These are phyloP conservation scores for Ageneiosus marmoratus DNA, from an alignment of 2,113 vertebrate genomes.

Conservation along the genomic window DNA sequence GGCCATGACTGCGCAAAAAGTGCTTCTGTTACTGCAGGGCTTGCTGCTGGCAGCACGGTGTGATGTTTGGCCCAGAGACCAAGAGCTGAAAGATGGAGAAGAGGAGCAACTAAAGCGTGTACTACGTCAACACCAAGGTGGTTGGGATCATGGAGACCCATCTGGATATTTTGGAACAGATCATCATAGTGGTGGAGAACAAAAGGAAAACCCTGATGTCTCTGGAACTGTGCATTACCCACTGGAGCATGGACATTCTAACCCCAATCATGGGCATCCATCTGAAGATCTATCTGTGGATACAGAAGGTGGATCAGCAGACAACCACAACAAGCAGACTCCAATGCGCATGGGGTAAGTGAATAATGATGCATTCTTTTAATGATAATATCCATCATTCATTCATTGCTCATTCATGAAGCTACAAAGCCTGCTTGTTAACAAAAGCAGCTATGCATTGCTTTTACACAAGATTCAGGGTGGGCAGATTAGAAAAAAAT, in stretches of 20 bases:
- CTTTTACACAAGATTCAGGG: neutral
- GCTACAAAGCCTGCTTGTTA: neutral
- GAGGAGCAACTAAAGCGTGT: slow-evolving; percentile 29
- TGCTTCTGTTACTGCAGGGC: slow-evolving; percentile 63
- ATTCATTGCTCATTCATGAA: slow-evolving; percentile 5
- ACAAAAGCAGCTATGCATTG: neutral
- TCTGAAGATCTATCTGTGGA: neutral
- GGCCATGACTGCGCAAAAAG: slow-evolving; percentile 55
- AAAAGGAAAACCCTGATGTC: neutral
- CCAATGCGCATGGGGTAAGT: slow-evolving; percentile 62
- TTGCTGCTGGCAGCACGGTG: slow-evolving; percentile 66
- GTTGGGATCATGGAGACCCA: neutral
- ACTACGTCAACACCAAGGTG: neutral
- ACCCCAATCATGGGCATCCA: neutral
- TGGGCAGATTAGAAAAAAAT: neutral
- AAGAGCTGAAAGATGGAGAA: slow-evolving; percentile 62
- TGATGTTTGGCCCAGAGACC: slow-evolving; percentile 67
- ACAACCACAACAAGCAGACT: neutral
- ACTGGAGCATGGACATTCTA: neutral
- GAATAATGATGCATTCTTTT: neutral
- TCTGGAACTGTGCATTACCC: slow-evolving; percentile 20
- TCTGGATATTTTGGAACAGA: slow-evolving; percentile 11
- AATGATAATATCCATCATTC: slow-evolving; percentile 1
- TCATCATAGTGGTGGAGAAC: neutral
- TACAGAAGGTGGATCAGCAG: slow-evolving; percentile 11